Evolutionary conservation across 2,888 invertebrate genomes (phyloP), one percentile per base, ranked within the genome.

Genomic region (Odontocerum albicorne): DNA sequence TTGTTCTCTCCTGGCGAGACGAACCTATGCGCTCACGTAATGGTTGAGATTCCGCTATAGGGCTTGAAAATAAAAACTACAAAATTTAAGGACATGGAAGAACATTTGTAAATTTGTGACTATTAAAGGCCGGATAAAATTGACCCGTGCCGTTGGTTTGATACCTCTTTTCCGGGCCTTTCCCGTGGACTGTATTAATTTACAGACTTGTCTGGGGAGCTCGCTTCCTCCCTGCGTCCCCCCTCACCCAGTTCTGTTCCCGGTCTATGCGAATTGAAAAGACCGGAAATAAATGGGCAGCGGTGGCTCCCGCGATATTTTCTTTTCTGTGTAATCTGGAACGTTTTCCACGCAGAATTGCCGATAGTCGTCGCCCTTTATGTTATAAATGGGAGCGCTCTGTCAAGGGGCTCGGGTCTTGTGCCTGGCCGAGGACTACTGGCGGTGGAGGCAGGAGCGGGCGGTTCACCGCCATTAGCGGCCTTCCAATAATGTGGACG

Each of bases 311-410:
- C n/a, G 33, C 40, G 54, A 54, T 54, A 54, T 54, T 54, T 52
- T 54, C 39, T 33, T 49, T 54, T 47, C 54, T 54, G 32, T 47
- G 40, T 33, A 50, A 43, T 50, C 36, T 31, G 50, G 19, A 35
- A 43, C 21, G 21, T 35, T 43, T 35, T 32, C 36, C 15, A 21
- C 36, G 21, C 36, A 20, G 33, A 46, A 36, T 46, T 46, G 46
- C 35, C 50, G 43, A 51, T 43, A 35, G 50, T 36, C 31, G 35
- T 35, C 33, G 27, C 38, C 32, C 52, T 45, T 52, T 52, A 44
- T 45, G 44, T 52, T 45, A 55, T 49, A 47, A 55, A 55, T 55
- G 49, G 49, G 31, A 20, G 36, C 55, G 16, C 49, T 49, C 42
- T 40, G 46, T 55, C 55, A 49, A 54, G 44, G 52, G 52, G 52